phyloP scores from a whole-genome alignment of 2,797 vertebrate species.

The Sebastes itinus region DNA sequence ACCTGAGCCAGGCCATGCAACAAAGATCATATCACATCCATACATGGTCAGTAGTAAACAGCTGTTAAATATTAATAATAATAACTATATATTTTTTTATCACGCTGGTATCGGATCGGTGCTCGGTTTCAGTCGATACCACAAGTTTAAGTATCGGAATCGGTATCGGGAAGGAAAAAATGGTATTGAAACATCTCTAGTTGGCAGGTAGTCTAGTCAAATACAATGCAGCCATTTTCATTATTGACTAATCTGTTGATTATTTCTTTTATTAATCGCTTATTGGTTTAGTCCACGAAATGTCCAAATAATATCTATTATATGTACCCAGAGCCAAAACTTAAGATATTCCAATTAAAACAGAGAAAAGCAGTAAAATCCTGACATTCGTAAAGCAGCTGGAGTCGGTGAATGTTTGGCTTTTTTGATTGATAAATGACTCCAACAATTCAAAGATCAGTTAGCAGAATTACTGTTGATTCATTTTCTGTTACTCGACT shows the following conservation, averaged over 20 bases:
- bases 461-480: neutral
- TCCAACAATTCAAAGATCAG: neutral
- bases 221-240: neutral
- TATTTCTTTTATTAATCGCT: neutral
- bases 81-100: no score
- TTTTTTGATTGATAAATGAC: neutral
- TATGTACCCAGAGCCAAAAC: neutral
- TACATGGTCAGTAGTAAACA: no score
- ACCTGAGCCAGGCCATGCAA: no score
- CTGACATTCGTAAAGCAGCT: neutral
- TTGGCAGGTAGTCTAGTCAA: neutral
- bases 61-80: no score
- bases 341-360: neutral
- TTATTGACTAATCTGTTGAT: neutral
- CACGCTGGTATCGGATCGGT: no score
- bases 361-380: neutral
- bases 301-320: neutral
- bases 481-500: neutral
- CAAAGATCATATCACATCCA: no score
- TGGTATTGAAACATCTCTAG: neutral
- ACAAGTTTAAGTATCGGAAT: no score
- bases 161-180: no score
- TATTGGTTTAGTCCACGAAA: neutral
- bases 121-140: no score
- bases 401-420: rapidly evolving